A percentile compares a stretch with the other conserved stretches of the same genome.
Conservation (phyloP, 2,888 invertebrate genomes). For the Disparrhopalites patrizii region DNA sequence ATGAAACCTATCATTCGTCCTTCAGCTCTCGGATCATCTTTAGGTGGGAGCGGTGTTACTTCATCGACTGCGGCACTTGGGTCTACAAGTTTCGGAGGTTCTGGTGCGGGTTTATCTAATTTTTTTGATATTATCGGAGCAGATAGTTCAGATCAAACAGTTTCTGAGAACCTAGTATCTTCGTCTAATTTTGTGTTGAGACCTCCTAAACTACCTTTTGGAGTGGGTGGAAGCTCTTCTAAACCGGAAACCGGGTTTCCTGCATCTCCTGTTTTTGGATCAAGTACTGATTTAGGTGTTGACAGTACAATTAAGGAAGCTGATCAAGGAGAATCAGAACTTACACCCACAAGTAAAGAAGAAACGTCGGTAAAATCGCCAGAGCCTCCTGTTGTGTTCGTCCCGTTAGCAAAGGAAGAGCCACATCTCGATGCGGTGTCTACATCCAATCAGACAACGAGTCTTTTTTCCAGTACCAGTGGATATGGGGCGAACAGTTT, state of each 20-base stretch:
- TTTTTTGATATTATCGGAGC: slow-evolving; percentile 20
- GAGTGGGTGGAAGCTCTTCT: background rate
- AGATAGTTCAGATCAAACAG: background rate
- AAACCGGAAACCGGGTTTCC: slow-evolving; percentile 3
- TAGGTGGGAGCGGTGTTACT: slow-evolving; percentile 15
- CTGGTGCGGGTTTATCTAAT: background rate
- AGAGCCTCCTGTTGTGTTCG: slow-evolving; percentile 3
- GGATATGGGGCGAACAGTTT: background rate
- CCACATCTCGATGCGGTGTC: slow-evolving; percentile 10
- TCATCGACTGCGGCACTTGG: slow-evolving; percentile 2
- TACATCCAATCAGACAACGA: background rate
- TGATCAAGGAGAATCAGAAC: background rate
- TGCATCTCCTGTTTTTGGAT: background rate
- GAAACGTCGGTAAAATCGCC: background rate
- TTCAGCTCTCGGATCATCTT: slow-evolving; percentile 19
- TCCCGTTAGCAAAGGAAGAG: slow-evolving; percentile 22
- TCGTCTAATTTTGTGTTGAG: slow-evolving; percentile 20
- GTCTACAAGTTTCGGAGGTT: background rate
- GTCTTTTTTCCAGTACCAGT: background rate
- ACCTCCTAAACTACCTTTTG: slow-evolving; percentile 22
- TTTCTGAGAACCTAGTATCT: background rate
- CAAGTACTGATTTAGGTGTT: background rate
- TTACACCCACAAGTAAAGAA: background rate
- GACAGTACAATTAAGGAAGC: background rate
- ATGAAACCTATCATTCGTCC: slow-evolving; percentile 28